Evolutionary conservation across 2,113 vertebrate genomes (phyloP).

Genomic region (Edolisoma coerulescens): DNA sequence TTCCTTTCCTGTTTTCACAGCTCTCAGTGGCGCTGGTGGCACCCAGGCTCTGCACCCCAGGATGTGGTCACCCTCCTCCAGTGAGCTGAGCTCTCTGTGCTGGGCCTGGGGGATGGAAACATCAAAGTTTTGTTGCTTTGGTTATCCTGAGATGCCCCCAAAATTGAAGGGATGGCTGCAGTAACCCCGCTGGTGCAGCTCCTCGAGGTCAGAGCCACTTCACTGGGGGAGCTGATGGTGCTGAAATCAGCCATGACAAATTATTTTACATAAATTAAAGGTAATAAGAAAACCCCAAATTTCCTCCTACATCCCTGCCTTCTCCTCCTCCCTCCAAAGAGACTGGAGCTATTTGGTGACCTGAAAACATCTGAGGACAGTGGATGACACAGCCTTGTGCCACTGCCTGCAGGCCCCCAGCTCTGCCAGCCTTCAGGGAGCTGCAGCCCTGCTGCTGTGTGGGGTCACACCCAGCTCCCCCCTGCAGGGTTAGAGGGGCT

Average conservation of each 20-base stretch:
- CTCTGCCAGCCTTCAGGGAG: neutral
- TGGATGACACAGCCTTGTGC: neutral
- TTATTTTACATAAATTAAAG: neutral
- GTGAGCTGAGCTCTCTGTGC: neutral
- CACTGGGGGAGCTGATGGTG: neutral
- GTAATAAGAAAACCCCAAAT: neutral
- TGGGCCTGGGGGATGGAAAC: neutral
- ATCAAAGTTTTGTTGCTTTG: neutral
- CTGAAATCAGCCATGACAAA: neutral
- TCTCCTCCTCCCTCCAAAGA: neutral
- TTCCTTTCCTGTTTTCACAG: neutral
- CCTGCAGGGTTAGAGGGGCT: neutral
- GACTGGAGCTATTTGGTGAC: neutral
- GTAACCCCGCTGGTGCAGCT: neutral
- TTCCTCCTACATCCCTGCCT: neutral
- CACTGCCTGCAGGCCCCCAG: neutral
- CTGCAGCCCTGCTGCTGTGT: neutral
- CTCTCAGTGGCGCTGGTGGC: neutral
- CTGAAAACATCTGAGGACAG: neutral
- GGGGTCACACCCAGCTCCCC: neutral
- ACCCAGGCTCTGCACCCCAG: rapidly evolving
- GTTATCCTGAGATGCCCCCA: neutral
- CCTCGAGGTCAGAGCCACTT: rapidly evolving
- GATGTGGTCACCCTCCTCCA: neutral
- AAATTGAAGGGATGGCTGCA: neutral